phyloP scores from a whole-genome alignment of 2,888 invertebrate genomes.

The Chalcis sispes region DNA sequence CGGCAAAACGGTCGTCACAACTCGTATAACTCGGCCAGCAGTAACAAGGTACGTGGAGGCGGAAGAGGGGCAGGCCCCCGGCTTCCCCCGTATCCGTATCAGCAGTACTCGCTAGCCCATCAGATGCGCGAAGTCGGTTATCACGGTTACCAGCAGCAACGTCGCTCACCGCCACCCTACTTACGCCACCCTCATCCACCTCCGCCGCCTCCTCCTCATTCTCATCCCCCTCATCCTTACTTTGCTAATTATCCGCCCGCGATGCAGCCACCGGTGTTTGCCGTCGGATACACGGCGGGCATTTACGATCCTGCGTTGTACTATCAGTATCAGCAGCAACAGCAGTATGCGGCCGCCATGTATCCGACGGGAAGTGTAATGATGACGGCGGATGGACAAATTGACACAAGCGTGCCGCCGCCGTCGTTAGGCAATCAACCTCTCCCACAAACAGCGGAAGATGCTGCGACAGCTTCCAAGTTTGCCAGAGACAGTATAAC shows the following conservation, averaged over 20 bases:
- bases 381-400: constrained; percentile 68
- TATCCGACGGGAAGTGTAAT: constrained; percentile 69
- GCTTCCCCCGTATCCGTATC: constrained; percentile 63
- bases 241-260: constrained; percentile 49
- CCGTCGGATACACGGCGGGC: constrained; percentile 59
- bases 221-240: constrained; percentile 57
- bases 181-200: constrained; percentile 66
- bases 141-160: constrained; percentile 50
- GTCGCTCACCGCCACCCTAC: constrained; percentile 55
- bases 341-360: constrained; percentile 65
- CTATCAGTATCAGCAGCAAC: constrained; percentile 68
- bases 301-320: constrained; percentile 68
- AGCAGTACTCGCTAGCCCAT: constrained; percentile 61
- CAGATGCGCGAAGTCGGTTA: constrained; percentile 62
- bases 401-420: constrained; percentile 72
- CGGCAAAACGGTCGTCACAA: constrained; percentile 73
- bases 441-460: constrained; percentile 43
- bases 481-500: constrained; percentile 42
- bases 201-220: constrained; percentile 56
- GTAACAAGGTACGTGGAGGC: constrained; percentile 76
- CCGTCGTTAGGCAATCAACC: constrained; percentile 62
- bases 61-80: constrained; percentile 68
- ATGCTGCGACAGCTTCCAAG: constrained; percentile 23
- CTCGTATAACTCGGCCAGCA: constrained; percentile 69
- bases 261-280: constrained; percentile 41